Evolutionary conservation across 2,888 invertebrate genomes (phyloP).

Genomic region (Orthosia cruda): DNA sequence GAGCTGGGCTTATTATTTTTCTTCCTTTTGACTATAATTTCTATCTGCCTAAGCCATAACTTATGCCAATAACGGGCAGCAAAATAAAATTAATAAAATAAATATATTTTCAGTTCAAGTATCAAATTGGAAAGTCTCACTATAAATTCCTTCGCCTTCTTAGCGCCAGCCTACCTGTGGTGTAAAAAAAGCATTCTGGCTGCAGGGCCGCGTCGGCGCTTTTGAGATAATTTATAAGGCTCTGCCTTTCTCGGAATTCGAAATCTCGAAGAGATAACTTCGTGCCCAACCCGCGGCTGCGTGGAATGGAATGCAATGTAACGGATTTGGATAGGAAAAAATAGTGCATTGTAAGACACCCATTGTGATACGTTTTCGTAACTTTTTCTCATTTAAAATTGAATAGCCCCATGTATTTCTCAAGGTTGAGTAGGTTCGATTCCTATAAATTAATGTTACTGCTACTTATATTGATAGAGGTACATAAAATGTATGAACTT

Average conservation of each 20-base stretch:
- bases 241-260: constrained; percentile 91
- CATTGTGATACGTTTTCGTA: constrained; percentile 80
- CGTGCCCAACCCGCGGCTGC: constrained; percentile 82
- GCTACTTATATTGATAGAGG: too few relatives aligned
- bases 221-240: constrained; percentile 92
- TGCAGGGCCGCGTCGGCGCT: constrained; percentile 90
- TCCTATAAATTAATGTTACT: constrained; percentile 21
- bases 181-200: constrained; percentile 90
- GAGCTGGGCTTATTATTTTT: neutral
- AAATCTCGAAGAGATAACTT: constrained; percentile 89
- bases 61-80: neutral
- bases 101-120: constrained; percentile 63
- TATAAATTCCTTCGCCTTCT: constrained; percentile 90
- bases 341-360: constrained; percentile 83
- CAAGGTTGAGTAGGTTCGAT: constrained; percentile 24
- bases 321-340: constrained; percentile 90
- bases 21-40: neutral
- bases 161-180: constrained; percentile 91
- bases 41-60: neutral
- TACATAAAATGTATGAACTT: neutral
- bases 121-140: constrained; percentile 75
- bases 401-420: constrained; percentile 61
- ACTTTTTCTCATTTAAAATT: constrained; percentile 77
- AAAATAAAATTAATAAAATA: too few relatives aligned
- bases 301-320: constrained; percentile 91